Base-by-base conservation (phyloP, 2,113 vertebrate genomes). In the Ammospiza nelsoni region DNA sequence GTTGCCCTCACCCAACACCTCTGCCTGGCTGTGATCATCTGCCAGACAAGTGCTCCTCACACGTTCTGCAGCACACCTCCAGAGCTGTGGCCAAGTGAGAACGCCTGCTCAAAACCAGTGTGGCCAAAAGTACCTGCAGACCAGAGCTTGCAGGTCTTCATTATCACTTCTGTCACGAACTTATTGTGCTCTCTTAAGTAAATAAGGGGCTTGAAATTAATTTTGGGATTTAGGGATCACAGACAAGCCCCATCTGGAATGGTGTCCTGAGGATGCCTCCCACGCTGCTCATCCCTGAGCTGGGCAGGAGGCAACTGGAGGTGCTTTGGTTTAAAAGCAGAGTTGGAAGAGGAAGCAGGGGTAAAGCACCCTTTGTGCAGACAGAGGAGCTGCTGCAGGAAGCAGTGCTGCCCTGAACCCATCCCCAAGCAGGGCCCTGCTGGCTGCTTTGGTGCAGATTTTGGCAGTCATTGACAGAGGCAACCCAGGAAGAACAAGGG, bases 31-130 rank as follows among this genome's bases (percentile, higher is more conserved):
- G 59, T 23, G 22, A 72, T 21, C 39, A 67, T 33, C 69, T n/a
- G 39, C 33, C 65, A 62, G 51, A 28, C 24, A 59, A 72, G 29
- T 1, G 6, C 79, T 52, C 22, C 61, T 78, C 48, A 59, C 23
- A 41, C 37, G 11, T 69, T 27, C n/a, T 14, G 19, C 4, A 94
- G 37, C 46, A 23, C 14, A 61, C 5, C 41, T 57, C 23, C 52
- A 84, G 29, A 65, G n/a, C 54, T 39, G 29, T 0, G 3, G 28
- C 51, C 15, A 17, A 63, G 48, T 55, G 35, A 41, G 44, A 87
- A 72, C 0, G 0, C 4, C 49, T 58, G n/a, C 37, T 44, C 49
- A 75, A 43, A 72, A 84, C 1, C 29, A 49, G 31, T 1, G 0
- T 3, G 12, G 55, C 23, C 51, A 59, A 43, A 77, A n/a, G 14